Conservation (phyloP, 2,888 invertebrate genomes). For the Drosophila maculinotata region DNA sequence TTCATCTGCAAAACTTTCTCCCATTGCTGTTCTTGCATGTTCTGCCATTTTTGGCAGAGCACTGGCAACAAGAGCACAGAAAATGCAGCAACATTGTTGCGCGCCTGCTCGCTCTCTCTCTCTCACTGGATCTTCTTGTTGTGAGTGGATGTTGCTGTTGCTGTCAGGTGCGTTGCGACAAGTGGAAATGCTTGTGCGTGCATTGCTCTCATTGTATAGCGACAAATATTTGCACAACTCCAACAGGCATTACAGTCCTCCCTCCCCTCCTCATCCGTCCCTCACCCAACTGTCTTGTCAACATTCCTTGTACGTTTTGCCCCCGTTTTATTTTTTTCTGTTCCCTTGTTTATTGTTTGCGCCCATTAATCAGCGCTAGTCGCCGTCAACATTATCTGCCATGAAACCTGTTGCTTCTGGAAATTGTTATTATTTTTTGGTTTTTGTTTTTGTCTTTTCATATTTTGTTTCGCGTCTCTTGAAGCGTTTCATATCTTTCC, state of each 20-base stretch:
- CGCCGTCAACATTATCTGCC: constrained; percentile 51
- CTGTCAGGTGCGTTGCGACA: constrained; percentile 71
- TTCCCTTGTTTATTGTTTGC: constrained; percentile 68
- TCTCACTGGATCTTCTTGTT: constrained; percentile 47
- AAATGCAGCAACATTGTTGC: constrained; percentile 70
- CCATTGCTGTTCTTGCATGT: constrained; percentile 62
- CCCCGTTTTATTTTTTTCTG: constrained; percentile 34
- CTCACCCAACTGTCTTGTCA: constrained; percentile 11
- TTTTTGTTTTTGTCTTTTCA: constrained; percentile 11
- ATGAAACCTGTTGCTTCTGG: constrained; percentile 55
- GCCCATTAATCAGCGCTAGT: constrained; percentile 70
- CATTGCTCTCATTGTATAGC: constrained; percentile 75
- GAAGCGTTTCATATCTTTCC: constrained; percentile 22
- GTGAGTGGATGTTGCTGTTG: constrained; percentile 31
- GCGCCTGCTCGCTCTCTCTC: constrained; percentile 22
- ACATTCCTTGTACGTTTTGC: constrained; percentile 46
- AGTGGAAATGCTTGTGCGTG: constrained; percentile 77
- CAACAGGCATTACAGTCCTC: constrained; percentile 7
- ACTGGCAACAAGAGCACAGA: constrained; percentile 27
- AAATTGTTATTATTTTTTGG: constrained; percentile 23
- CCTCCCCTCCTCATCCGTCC: background rate
- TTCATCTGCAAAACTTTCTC: constrained; percentile 66
- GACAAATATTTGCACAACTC: constrained; percentile 73
- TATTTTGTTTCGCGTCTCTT: constrained; percentile 2
- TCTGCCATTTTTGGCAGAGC: constrained; percentile 42